Conservation (phyloP, 2,797 vertebrate species). For the Lemur catta region DNA sequence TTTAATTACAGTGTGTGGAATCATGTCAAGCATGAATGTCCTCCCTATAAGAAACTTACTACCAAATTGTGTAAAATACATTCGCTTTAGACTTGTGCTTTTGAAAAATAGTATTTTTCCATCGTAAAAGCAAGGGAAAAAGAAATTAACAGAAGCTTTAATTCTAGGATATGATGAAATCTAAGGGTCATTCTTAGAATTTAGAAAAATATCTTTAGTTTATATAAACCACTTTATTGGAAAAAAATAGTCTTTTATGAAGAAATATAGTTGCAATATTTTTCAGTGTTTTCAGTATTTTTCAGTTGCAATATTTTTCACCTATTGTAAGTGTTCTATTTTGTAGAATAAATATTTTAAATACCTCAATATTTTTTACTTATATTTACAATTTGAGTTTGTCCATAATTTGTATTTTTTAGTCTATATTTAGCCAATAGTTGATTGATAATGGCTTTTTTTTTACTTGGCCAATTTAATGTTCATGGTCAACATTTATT, state of each 20-base stretch:
- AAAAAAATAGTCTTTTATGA: not conserved
- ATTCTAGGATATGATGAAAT: not conserved
- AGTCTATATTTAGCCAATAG: not conserved
- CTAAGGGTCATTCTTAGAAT: conserved; percentile 35
- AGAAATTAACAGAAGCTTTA: conserved; percentile 22
- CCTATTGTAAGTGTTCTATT: not conserved
- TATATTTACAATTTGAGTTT: not conserved
- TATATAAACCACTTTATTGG: conserved; percentile 6
- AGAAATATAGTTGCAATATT: not conserved
- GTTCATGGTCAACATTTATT: not conserved
- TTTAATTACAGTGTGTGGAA: not conserved
- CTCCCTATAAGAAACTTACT: not conserved
- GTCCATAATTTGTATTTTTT: conserved; percentile 27
- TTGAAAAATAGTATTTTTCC: conserved; percentile 27
- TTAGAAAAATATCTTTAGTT: not conserved
- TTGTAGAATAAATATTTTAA: conserved; percentile 28
- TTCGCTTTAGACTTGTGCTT: not conserved
- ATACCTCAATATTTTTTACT: not conserved
- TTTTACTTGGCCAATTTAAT: conserved; percentile 12
- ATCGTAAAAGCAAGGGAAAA: conserved; percentile 37
- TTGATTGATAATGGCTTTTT: not conserved
- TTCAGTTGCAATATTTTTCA: too few species aligned
- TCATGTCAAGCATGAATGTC: not conserved
- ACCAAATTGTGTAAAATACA: not conserved
- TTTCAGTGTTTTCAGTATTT: not conserved